phyloP scores from a whole-genome alignment of 35 echinoderm and acorn worm genomes.

The Stichopus chloronotus region DNA sequence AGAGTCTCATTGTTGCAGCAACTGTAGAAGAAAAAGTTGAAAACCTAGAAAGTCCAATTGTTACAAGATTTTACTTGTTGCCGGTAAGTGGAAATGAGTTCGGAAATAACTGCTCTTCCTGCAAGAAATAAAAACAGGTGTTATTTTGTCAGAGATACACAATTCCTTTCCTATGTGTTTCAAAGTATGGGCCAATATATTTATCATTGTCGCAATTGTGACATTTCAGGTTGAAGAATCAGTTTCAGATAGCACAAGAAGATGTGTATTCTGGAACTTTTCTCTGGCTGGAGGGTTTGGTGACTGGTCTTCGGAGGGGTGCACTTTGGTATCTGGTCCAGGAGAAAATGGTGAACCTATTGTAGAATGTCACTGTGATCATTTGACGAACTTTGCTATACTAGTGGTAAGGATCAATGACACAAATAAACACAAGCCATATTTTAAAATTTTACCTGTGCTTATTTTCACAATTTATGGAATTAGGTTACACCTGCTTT shows the following conservation, averaged over 20 bases:
- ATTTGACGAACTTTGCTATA: conserved; percentile 14
- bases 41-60: neutral
- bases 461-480: too few relatives aligned
- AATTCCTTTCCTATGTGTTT: too few relatives aligned
- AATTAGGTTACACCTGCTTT: too few relatives aligned
- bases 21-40: neutral
- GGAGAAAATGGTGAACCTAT: neutral
- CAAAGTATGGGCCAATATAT: too few relatives aligned
- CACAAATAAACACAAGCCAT: too few relatives aligned
- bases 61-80: neutral
- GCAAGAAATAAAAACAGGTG: too few relatives aligned
- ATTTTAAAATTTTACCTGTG: too few relatives aligned
- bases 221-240: neutral
- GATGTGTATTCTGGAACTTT: neutral
- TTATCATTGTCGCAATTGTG: neutral
- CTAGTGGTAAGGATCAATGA: too few relatives aligned
- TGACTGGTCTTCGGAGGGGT: conserved; percentile 23
- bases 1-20: neutral
- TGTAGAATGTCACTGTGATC: neutral
- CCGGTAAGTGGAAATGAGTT: neutral
- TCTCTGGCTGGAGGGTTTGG: conserved; percentile 11
- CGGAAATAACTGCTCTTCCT: too few relatives aligned
- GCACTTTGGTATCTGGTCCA: neutral
- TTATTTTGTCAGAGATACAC: too few relatives aligned
- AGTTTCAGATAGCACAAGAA: neutral